Base-by-base conservation (phyloP, 2,113 vertebrate species). In the Hucho hucho region DNA sequence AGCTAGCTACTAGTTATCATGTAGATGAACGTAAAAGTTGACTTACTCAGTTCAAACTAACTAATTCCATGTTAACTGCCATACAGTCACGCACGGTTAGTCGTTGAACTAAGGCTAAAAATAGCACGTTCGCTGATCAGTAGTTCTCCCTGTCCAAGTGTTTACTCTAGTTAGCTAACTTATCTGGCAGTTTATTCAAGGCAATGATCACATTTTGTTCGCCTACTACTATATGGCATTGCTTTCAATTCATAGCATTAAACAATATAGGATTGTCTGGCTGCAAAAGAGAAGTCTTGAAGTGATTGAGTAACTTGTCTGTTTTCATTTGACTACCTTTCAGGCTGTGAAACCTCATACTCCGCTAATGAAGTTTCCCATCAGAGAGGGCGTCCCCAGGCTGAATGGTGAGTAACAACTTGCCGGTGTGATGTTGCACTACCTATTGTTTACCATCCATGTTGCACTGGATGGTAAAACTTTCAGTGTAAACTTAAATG, bases 281-380 rank as follows among this genome's bases (percentile, higher is more conserved):
- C 9, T 12, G 37, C 37, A 43, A 12, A 12, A 12, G 37, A 43
- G 9, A 43, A 12, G 37, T 43, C 7, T 22, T 22, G 58, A 61
- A 9, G 49, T 67, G 65, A 32, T 67, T 32, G 4, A 9, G 24
- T 43, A 25, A 16, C 47, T 0, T 47, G 6, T 22, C 37, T 24
- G 18, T 53, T 85, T 37, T 49, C 7, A 47, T 59, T 22, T 32
- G 47, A 49, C 43, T 69, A 4, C 1, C 11, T 77, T n/a, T 70
- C 86, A 94, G 93, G 91, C 79, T 79, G 81, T 94, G 12, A 86
- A 90, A 74, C 93, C 93, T 79, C 93, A 85, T 71, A 61, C 89
- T 20, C 93, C 93, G 32, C 84, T 93, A 72, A 94, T 94, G n/a
- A 94, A 92, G 81, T 94, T 94, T 70, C 93, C 93, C n/a, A 89